Evolutionary conservation across 1,140 invertebrate species (phyloP).

Genomic region (Drosophila orena): DNA sequence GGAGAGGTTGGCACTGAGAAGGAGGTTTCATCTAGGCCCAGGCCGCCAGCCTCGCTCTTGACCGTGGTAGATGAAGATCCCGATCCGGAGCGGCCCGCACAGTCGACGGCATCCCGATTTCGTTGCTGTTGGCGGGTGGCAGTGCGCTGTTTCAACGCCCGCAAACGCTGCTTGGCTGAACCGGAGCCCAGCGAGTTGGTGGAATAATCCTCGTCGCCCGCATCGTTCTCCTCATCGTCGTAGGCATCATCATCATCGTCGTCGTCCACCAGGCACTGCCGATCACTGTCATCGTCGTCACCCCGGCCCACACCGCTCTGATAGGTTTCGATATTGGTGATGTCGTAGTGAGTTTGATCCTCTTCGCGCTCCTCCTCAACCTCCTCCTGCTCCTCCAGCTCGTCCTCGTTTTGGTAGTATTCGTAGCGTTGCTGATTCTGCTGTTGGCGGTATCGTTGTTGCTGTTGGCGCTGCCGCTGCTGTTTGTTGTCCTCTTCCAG

Average conservation of each 20-base stretch:
- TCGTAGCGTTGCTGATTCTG: conserved; percentile 73
- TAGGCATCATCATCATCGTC: conserved; percentile 62
- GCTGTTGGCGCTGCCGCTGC: conserved; percentile 57
- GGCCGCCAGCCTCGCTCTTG: conserved; percentile 65
- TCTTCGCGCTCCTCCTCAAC: conserved; percentile 77
- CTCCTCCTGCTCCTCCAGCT: conserved; percentile 59
- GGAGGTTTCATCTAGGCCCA: conserved; percentile 77
- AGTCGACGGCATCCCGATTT: conserved; percentile 65
- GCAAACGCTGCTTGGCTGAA: conserved; percentile 73
- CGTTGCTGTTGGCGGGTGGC: conserved; percentile 58
- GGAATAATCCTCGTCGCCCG: conserved; percentile 79
- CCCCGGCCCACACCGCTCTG: conserved; percentile 70
- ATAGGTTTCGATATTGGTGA: conserved; percentile 83
- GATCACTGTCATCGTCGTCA: conserved; percentile 78
- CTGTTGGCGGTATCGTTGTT: conserved; percentile 57
- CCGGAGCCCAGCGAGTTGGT: conserved; percentile 75
- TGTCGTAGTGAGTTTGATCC: conserved; percentile 82
- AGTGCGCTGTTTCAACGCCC: conserved; percentile 73
- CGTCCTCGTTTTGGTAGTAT: conserved; percentile 74
- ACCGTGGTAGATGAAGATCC: conserved; percentile 77
- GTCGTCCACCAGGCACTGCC: conserved; percentile 73
- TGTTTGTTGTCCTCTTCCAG: conserved; percentile 54
- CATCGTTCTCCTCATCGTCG: conserved; percentile 76
- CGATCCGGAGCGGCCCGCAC: conserved; percentile 57
- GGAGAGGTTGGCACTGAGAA: conserved; percentile 84